Conservation (phyloP, 2,797 vertebrate genomes). For the Allobates femoralis region DNA sequence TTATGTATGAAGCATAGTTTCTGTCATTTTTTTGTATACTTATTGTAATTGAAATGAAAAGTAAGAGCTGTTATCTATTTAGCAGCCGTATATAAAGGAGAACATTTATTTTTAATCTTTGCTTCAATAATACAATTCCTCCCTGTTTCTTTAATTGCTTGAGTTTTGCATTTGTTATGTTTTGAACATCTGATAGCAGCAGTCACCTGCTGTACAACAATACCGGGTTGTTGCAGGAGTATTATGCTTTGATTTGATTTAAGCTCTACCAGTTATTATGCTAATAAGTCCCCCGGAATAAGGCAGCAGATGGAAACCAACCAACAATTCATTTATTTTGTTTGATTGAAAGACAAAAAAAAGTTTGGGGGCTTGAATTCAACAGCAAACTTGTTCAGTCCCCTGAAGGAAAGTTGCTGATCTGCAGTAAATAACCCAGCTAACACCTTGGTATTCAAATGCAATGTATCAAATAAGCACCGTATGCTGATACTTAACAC, state of each 20-base stretch:
- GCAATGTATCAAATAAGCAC: too few species aligned
- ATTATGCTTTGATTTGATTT: constrained; percentile 28
- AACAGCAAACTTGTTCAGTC: background rate
- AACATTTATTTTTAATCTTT: background rate
- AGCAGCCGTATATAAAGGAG: background rate
- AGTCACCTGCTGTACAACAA: constrained; percentile 19
- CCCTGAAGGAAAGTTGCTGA: background rate
- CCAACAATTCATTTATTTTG: constrained; percentile 23
- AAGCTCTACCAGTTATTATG: constrained; percentile 49
- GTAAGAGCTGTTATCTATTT: background rate
- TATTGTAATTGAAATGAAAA: background rate
- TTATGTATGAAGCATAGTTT: background rate
- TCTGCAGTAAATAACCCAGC: background rate
- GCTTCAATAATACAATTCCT: background rate
- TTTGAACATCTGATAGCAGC: background rate
- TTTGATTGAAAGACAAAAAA: constrained; percentile 25
- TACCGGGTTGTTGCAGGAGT: background rate
- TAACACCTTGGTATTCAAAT: background rate
- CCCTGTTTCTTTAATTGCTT: background rate
- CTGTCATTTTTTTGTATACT: background rate
- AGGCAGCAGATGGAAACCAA: constrained; percentile 42
- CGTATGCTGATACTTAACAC: too few species aligned
- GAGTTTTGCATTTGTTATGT: background rate
- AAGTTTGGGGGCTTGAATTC: constrained; percentile 26
- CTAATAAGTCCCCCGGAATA: constrained; percentile 33